phyloP scores from a whole-genome alignment of 2,888 invertebrate genomes.

The Linyphia triangularis region DNA sequence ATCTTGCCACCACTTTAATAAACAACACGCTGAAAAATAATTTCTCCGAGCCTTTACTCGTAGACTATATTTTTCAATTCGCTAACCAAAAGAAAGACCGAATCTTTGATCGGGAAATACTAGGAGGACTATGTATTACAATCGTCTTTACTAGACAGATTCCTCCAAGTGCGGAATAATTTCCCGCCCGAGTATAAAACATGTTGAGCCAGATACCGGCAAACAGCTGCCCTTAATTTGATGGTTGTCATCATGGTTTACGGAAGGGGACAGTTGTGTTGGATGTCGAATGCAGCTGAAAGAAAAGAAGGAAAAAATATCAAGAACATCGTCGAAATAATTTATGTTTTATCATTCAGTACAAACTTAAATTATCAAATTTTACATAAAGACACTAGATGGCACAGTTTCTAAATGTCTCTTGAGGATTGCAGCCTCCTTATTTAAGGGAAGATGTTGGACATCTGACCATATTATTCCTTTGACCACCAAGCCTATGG shows the following conservation, averaged over 20 bases:
- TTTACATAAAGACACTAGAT: no score
- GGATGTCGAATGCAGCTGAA: neutral
- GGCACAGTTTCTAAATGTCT: no score
- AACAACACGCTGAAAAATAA: conserved; percentile 34
- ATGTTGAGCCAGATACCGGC: neutral
- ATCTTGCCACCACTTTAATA: conserved; percentile 37
- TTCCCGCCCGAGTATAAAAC: no score
- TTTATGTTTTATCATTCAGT: no score
- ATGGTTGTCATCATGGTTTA: neutral
- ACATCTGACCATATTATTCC: no score
- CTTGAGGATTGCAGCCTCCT: no score
- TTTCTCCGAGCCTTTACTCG: conserved; percentile 11
- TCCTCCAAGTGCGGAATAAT: conserved; percentile 6
- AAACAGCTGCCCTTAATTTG: neutral
- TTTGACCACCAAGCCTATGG: no score
- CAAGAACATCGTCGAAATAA: no score
- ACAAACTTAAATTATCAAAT: no score
- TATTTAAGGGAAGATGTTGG: no score
- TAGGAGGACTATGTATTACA: neutral
- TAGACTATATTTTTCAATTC: conserved; percentile 42
- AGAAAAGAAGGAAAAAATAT: no score
- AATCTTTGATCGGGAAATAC: conserved; percentile 19
- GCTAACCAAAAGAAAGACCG: conserved; percentile 26
- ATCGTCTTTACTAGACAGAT: conserved; percentile 15
- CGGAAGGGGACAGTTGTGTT: neutral